Conservation (phyloP, 2,888 invertebrate genomes). For the Sinhomidia bicolor region DNA sequence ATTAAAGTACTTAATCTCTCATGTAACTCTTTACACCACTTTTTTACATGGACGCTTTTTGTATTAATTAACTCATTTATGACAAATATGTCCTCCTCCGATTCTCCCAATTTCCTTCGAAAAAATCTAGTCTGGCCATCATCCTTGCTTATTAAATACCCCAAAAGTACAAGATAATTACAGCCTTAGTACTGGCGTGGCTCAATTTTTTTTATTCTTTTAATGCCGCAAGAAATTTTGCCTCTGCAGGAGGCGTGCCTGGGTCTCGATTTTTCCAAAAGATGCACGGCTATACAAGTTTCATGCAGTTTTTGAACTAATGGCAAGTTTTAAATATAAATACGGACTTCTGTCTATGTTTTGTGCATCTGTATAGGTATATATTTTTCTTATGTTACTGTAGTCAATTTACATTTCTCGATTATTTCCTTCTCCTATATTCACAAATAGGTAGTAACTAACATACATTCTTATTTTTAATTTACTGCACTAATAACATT, state of each 20-base stretch:
- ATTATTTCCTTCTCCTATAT: conserved; percentile 27
- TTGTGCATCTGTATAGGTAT: not conserved
- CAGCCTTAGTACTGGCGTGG: conserved; percentile 25
- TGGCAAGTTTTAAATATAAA: not conserved
- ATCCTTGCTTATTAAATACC: conserved; percentile 59
- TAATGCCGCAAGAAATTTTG: conserved; percentile 49
- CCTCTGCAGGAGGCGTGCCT: conserved; percentile 38
- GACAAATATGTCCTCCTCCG: conserved; percentile 20
- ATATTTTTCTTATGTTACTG: not conserved
- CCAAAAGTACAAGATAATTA: conserved; percentile 64
- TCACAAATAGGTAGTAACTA: too few species aligned
- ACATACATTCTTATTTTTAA: not conserved
- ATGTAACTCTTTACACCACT: not conserved
- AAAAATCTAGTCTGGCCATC: conserved; percentile 41
- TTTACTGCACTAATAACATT: conserved; percentile 51
- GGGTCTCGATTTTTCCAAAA: conserved; percentile 10
- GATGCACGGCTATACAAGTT: not conserved
- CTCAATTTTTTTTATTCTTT: conserved; percentile 10
- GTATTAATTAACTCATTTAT: conserved; percentile 33
- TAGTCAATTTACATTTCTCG: not conserved
- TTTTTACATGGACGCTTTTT: conserved; percentile 1
- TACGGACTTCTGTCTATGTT: not conserved
- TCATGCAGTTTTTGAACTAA: conserved; percentile 15
- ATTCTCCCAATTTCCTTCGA: not conserved
- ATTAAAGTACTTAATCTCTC: not conserved